Conservation (phyloP, 2,113 vertebrate species). For the Cynopterus brachyotis region DNA sequence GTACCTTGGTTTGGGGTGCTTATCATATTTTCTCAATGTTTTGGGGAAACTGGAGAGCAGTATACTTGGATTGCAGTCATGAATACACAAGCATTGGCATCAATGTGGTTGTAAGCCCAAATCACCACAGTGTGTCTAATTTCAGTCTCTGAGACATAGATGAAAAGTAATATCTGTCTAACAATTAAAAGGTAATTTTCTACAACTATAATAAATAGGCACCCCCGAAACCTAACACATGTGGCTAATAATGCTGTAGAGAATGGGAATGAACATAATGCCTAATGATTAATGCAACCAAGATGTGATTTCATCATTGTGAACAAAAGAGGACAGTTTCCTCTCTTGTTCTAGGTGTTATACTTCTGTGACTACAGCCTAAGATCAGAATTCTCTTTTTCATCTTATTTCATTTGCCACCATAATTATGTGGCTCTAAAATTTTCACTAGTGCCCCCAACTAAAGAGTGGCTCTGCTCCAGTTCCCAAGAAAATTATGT, state of each 20-base stretch:
- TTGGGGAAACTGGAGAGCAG: neutral
- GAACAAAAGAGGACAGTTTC: neutral
- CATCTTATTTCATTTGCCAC: neutral
- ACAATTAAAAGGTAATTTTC: neutral
- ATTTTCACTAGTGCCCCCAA: neutral
- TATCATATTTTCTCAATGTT: neutral
- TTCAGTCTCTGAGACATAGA: neutral
- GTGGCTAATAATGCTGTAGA: neutral
- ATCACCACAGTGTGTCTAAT: neutral
- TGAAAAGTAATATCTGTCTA: neutral
- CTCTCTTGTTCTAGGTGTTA: neutral
- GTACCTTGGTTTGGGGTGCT: neutral
- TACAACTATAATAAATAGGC: neutral
- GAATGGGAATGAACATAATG: neutral
- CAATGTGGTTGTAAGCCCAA: neutral
- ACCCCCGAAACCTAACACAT: fast-evolving
- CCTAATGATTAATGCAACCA: neutral
- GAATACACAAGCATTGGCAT: neutral
- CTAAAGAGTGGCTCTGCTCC: neutral
- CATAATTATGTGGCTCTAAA: neutral
- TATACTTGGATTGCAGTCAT: neutral
- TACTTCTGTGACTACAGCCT: neutral
- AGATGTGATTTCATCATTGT: neutral
- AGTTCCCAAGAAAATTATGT: neutral
- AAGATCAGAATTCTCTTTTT: neutral